These are phyloP conservation scores for Hozukius guyotensis DNA, from an alignment of 2,797 vertebrate genomes.

Conservation along the genomic window DNA sequence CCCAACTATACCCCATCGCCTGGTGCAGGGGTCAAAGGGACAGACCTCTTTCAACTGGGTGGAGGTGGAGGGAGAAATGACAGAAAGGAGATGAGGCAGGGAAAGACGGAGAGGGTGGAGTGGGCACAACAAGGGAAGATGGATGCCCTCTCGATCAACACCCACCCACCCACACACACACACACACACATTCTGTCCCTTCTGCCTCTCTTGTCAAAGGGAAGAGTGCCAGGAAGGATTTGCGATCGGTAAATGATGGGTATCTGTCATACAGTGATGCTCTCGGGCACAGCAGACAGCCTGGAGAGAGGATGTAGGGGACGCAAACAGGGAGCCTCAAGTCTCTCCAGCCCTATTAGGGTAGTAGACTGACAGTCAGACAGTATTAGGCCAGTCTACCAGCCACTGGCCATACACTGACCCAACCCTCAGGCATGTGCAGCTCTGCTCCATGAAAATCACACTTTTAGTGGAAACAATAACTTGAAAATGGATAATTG, in stretches of 20 bases:
- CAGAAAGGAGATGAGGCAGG: slow-evolving; percentile 32
- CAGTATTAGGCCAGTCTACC: slow-evolving; percentile 56
- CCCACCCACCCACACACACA: slow-evolving; percentile 11
- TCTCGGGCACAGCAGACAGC: slow-evolving; percentile 52
- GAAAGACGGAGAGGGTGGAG: slow-evolving; percentile 9
- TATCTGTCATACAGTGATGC: slow-evolving; percentile 60
- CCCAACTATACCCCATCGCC: slow-evolving; percentile 15
- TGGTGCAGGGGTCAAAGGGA: slow-evolving; percentile 56
- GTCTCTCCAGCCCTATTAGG: slow-evolving; percentile 60
- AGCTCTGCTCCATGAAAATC: slow-evolving; percentile 22
- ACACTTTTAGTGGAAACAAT: slow-evolving; percentile 14
- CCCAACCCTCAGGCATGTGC: slow-evolving; percentile 53
- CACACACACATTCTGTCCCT: slow-evolving; percentile 5
- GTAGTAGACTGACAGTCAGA: slow-evolving; percentile 53
- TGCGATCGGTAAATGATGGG: slow-evolving; percentile 61
- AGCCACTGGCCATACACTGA: slow-evolving; percentile 52
- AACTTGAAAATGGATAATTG: neutral
- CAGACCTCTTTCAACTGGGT: slow-evolving; percentile 18
- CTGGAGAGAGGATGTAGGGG: slow-evolving; percentile 58
- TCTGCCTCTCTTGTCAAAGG: slow-evolving; percentile 41
- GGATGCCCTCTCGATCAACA: slow-evolving; percentile 37
- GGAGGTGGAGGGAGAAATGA: slow-evolving; percentile 17
- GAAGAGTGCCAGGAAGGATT: slow-evolving; percentile 47
- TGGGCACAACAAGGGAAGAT: slow-evolving; percentile 42
- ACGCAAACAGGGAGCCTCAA: slow-evolving; percentile 53